Percentiles rank a stretch among this genome's conserved stretches.
phyloP scores from a whole-genome alignment of 2,113 vertebrate genomes.

The Oreochromis aureus region DNA sequence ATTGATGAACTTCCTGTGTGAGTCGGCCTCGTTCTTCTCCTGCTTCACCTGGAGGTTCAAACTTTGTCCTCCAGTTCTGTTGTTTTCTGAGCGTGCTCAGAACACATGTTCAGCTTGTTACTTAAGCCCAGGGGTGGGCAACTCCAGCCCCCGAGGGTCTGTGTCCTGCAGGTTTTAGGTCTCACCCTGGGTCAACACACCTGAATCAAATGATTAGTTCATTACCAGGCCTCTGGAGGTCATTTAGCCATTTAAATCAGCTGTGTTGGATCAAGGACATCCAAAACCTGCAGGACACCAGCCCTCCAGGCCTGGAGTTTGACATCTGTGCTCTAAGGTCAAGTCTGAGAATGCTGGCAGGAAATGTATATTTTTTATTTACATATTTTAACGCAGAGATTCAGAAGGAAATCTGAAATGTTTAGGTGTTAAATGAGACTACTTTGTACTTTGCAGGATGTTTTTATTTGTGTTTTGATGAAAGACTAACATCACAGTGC shows the following conservation, averaged over 20 bases:
- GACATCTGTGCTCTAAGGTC: background rate
- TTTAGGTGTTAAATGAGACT: background rate
- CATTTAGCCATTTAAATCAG: background rate
- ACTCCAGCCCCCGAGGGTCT: accelerated
- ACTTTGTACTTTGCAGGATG: accelerated
- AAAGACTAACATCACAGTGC: background rate
- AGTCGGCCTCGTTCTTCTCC: background rate
- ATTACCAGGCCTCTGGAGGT: background rate
- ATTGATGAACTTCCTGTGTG: slow-evolving; percentile 45
- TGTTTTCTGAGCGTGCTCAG: background rate
- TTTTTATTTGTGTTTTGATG: background rate
- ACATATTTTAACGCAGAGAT: background rate
- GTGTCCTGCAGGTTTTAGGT: background rate
- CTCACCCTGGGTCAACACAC: background rate
- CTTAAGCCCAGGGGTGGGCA: background rate
- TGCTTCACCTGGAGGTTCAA: accelerated
- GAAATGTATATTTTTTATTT: background rate
- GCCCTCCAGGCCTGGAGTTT: accelerated
- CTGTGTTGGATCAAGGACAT: background rate
- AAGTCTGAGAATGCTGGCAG: background rate
- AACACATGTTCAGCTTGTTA: background rate
- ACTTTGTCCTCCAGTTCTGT: background rate
- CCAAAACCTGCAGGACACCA: background rate
- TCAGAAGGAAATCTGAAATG: background rate
- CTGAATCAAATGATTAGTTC: background rate